A percentile compares a stretch with the other conserved stretches of the same genome.
These are phyloP conservation scores for Sebastes schlegelii DNA, from an alignment of 2,113 vertebrate genomes.

Conservation along the genomic window DNA sequence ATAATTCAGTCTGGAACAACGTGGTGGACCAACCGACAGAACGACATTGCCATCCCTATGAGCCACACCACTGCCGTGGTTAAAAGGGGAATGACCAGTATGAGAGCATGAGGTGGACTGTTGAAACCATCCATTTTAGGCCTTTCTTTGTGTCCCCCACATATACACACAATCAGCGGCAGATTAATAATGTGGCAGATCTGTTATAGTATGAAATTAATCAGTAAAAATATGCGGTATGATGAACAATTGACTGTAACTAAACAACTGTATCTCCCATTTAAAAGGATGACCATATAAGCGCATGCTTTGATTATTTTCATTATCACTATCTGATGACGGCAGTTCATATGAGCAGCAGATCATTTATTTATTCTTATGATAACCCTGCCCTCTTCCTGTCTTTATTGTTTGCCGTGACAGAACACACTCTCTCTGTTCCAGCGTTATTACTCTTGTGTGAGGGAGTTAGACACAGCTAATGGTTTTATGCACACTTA, in stretches of 20 bases:
- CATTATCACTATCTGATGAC: constrained; percentile 32
- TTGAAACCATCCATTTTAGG: not conserved
- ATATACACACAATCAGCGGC: not conserved
- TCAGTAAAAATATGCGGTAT: constrained; percentile 26
- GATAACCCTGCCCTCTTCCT: constrained; percentile 22
- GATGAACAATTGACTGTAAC: constrained; percentile 24
- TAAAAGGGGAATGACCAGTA: not conserved
- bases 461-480: constrained; percentile 63
- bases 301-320: constrained; percentile 18
- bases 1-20: not conserved
- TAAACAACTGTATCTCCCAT: constrained; percentile 34
- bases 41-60: not conserved
- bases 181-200: constrained; percentile 13
- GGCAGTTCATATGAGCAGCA: constrained; percentile 32
- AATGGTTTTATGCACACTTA: constrained; percentile 71
- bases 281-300: constrained; percentile 42
- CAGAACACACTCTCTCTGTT: constrained; percentile 30
- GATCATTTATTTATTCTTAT: constrained; percentile 24
- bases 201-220: not conserved
- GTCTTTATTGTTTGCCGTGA: constrained; percentile 25
- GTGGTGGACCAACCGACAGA: not conserved
- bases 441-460: constrained; percentile 34
- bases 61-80: not conserved
- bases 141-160: not conserved
- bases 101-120: not conserved